phyloP scores from a whole-genome alignment of 2,113 vertebrate genomes.

The Melospiza georgiana region DNA sequence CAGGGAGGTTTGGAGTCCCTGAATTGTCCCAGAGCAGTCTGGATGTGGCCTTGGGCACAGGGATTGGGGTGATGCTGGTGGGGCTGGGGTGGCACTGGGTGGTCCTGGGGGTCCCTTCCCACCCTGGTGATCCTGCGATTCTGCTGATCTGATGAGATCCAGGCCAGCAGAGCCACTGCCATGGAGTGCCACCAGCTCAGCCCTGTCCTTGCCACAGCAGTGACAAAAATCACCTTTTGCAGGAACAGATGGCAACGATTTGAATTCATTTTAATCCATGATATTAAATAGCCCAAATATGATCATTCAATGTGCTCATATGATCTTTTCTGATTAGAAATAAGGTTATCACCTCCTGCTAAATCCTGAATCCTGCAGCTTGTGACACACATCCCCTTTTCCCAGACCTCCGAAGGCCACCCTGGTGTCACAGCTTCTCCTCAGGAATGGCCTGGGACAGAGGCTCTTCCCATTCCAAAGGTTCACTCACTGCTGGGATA shows the following conservation, averaged over 20 bases:
- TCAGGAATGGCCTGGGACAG: not conserved
- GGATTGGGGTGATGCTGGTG: too few relatives aligned
- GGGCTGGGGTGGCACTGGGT: not conserved
- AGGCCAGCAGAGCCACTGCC: not conserved
- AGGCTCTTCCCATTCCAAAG: not conserved
- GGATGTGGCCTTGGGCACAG: too few relatives aligned
- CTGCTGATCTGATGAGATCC: not conserved
- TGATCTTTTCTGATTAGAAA: not conserved
- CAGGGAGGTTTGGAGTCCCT: too few relatives aligned
- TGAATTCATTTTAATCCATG: not conserved
- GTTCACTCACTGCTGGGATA: not conserved
- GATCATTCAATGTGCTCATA: not conserved
- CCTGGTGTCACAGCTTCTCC: not conserved
- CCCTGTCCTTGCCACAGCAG: not conserved
- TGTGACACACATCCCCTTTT: not conserved
- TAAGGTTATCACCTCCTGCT: not conserved
- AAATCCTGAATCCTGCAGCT: not conserved
- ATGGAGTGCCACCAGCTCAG: not conserved
- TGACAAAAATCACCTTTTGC: not conserved
- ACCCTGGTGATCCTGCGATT: not conserved
- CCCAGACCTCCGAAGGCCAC: not conserved
- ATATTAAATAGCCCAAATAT: not conserved
- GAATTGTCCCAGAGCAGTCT: too few relatives aligned
- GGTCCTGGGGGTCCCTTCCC: accelerated
- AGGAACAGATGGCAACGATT: not conserved